Evolutionary conservation across 2,888 invertebrate genomes (phyloP).

Genomic region (Drosophila macrospina): DNA sequence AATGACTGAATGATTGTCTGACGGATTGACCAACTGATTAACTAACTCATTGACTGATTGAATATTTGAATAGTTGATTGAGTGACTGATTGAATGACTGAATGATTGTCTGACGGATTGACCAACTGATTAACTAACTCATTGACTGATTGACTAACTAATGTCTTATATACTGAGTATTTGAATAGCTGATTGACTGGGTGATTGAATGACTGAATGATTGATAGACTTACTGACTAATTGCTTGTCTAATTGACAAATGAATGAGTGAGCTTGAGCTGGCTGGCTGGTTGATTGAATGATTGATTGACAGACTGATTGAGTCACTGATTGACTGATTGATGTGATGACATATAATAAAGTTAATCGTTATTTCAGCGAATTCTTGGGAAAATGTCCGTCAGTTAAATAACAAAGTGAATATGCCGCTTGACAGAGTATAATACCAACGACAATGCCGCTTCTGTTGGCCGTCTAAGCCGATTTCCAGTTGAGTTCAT

Average conservation of each 20-base stretch:
- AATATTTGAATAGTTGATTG: too few species aligned
- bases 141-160: background rate
- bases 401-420: background rate
- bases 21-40: too few species aligned
- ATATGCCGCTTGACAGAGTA: constrained; percentile 30
- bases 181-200: too few species aligned
- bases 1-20: too few species aligned
- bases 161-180: too few species aligned
- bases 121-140: too few species aligned
- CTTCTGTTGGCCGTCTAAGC: constrained; percentile 58
- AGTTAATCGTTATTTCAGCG: background rate
- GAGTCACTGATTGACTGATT: background rate
- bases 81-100: too few species aligned
- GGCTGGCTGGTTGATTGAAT: background rate
- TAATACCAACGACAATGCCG: constrained; percentile 38
- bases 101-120: background rate
- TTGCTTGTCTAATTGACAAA: too few species aligned
- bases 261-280: too few species aligned
- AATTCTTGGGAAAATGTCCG: too few species aligned
- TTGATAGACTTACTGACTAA: too few species aligned
- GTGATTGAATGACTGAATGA: background rate
- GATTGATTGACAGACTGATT: background rate
- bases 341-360: background rate
- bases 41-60: too few species aligned
- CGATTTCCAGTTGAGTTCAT: constrained; percentile 71